These are phyloP conservation scores for Eupithecia insigniata DNA, from an alignment of 2,888 invertebrate species.

Conservation along the genomic window DNA sequence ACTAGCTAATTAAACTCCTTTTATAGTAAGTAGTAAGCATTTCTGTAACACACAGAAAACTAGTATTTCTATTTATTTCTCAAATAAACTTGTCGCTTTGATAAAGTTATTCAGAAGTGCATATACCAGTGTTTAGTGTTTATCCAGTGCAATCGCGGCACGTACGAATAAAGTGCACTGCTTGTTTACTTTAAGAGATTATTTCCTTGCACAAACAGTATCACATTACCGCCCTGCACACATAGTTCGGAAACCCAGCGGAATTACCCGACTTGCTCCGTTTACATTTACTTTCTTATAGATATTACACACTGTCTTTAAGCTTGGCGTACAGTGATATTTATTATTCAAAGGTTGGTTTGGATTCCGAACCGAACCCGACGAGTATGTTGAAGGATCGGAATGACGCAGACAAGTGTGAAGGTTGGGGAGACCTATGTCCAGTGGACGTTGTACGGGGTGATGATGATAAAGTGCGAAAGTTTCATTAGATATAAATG, in stretches of 20 bases:
- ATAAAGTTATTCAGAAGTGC: conserved; percentile 42
- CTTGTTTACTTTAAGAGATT: conserved; percentile 76
- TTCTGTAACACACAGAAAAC: conserved; percentile 16
- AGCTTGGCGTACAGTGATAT: conserved; percentile 25
- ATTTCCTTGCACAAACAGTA: conserved; percentile 73
- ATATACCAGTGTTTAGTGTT: conserved; percentile 36
- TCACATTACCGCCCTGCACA: conserved; percentile 63
- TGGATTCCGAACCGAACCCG: not conserved
- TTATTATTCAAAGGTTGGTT: not conserved
- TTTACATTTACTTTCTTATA: conserved; percentile 65
- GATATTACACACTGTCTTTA: conserved; percentile 47
- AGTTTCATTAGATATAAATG: too few species aligned
- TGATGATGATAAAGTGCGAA: too few species aligned
- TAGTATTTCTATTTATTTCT: conserved; percentile 31
- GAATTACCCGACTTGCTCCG: conserved; percentile 67
- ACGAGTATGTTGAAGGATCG: too few species aligned
- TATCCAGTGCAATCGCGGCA: conserved; percentile 54
- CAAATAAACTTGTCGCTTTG: conserved; percentile 43
- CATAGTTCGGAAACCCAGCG: conserved; percentile 62
- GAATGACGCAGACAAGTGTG: not conserved
- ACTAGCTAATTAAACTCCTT: not conserved
- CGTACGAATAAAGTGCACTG: conserved; percentile 73
- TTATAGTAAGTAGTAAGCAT: not conserved
- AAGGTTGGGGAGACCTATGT: too few species aligned
- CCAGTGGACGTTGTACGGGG: too few species aligned